phyloP scores from a whole-genome alignment of 2,113 vertebrate genomes.

The Austrofundulus limnaeus region DNA sequence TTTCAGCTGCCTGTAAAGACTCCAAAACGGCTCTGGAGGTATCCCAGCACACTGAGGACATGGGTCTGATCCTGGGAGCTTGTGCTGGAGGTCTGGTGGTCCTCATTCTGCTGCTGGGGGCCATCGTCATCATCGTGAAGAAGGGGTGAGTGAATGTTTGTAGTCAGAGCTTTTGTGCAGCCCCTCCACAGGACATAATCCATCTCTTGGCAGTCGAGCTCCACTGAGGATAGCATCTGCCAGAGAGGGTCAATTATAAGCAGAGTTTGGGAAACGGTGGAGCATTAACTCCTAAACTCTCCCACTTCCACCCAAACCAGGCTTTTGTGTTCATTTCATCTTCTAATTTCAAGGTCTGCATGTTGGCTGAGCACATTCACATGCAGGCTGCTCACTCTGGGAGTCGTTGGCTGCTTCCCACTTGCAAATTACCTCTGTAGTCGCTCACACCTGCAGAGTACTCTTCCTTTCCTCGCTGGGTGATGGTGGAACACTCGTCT shows the following conservation, averaged over 20 bases:
- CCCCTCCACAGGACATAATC: slow-evolving; percentile 38
- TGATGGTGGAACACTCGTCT: slow-evolving; percentile 58
- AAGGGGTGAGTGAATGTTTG: slow-evolving; percentile 85
- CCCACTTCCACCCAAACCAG: slow-evolving; percentile 31
- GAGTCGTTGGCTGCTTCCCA: slow-evolving; percentile 58
- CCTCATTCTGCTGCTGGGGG: slow-evolving; percentile 90
- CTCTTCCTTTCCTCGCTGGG: slow-evolving; percentile 50
- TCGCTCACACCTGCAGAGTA: slow-evolving; percentile 60
- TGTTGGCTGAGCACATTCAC: slow-evolving; percentile 58
- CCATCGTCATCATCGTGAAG: slow-evolving; percentile 88
- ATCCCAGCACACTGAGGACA: slow-evolving; percentile 92
- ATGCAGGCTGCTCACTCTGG: slow-evolving; percentile 33
- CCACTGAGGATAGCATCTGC: slow-evolving; percentile 58
- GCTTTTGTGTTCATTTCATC: slow-evolving; percentile 70
- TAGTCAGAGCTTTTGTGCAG: slow-evolving; percentile 30
- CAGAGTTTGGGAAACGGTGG: slow-evolving; percentile 54
- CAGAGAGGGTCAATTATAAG: slow-evolving; percentile 61
- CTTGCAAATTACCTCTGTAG: slow-evolving; percentile 70
- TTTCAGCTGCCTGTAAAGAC: slow-evolving; percentile 90
- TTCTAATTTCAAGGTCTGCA: slow-evolving; percentile 71
- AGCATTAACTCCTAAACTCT: slow-evolving; percentile 61
- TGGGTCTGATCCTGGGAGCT: slow-evolving; percentile 93
- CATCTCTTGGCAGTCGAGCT: slow-evolving; percentile 54
- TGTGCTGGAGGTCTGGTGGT: slow-evolving; percentile 89
- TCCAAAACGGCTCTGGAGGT: slow-evolving; percentile 89